These are phyloP conservation scores for Himalopsyche japonica DNA, from an alignment of 2,888 invertebrate genomes.

Conservation along the genomic window DNA sequence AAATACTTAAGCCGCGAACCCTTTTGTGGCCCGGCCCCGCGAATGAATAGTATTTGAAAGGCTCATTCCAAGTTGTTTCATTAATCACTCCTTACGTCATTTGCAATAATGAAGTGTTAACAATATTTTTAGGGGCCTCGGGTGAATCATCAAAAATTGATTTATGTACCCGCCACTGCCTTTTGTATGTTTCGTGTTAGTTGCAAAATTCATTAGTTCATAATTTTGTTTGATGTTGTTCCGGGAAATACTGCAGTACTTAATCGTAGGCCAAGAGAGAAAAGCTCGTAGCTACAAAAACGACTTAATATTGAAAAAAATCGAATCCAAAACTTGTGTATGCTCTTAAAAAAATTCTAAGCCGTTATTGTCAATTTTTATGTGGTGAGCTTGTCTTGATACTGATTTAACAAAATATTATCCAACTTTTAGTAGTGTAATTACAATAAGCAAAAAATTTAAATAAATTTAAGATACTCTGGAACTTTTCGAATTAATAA, in stretches of 20 bases:
- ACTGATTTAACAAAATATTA: no score
- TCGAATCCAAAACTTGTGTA: no score
- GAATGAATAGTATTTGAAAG: background rate
- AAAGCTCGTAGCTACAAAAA: no score
- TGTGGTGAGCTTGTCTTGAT: no score
- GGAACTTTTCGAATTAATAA: no score
- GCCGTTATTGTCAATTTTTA: no score
- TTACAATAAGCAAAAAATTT: no score
- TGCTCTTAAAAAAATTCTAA: no score
- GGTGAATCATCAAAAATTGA: conserved; percentile 12
- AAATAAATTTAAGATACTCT: no score
- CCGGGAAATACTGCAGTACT: background rate
- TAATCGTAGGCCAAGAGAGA: no score
- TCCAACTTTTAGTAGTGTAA: no score
- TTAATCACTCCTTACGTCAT: conserved; percentile 24
- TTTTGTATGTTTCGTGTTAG: background rate
- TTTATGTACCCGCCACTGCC: background rate
- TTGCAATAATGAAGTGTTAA: conserved; percentile 23
- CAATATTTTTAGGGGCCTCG: conserved; percentile 18
- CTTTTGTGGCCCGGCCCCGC: background rate
- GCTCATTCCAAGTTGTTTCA: conserved; percentile 15
- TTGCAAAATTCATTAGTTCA: background rate
- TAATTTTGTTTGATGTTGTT: background rate
- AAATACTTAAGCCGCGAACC: background rate
- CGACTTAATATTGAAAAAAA: no score